Evolutionary conservation across 1,140 invertebrate genomes (phyloP).

Genomic region (Ericerus pela): DNA sequence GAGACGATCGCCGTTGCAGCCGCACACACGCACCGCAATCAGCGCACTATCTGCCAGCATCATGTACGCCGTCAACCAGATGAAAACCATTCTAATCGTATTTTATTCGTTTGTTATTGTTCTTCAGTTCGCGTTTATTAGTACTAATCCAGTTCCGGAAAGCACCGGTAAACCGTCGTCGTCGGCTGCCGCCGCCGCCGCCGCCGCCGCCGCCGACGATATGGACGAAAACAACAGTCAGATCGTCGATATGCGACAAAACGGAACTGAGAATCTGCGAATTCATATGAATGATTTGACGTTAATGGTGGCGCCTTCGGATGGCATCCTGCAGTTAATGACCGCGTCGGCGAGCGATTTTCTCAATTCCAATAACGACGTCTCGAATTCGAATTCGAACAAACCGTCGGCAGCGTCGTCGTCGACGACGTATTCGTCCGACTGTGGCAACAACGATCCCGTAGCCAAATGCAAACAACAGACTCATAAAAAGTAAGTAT

Average conservation of each 20-base stretch:
- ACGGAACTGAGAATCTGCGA: constrained; percentile 49
- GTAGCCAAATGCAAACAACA: constrained; percentile 7
- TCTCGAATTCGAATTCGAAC: background rate
- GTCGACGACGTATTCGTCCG: constrained; percentile 6
- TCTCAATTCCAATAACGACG: background rate
- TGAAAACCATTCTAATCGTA: constrained; percentile 4
- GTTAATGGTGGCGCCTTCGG: constrained; percentile 44
- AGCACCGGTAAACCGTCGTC: background rate
- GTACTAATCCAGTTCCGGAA: background rate
- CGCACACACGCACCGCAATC: no score
- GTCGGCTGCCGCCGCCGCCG: background rate
- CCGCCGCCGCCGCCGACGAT: background rate
- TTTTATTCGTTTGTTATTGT: background rate
- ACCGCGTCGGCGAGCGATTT: constrained; percentile 11
- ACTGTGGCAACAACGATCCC: background rate
- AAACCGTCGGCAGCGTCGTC: background rate
- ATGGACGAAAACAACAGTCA: constrained; percentile 12
- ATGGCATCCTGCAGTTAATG: constrained; percentile 26
- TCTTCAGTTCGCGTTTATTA: background rate
- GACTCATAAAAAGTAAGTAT: background rate
- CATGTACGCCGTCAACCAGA: no score
- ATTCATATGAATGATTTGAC: constrained; percentile 47
- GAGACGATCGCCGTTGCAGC: no score
- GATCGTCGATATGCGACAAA: constrained; percentile 45
- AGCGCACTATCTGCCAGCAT: no score